Percentiles rank a stretch among this genome's conserved stretches.
Conservation (phyloP, 2,888 invertebrate genomes). For the Sarcophaga carnaria region DNA sequence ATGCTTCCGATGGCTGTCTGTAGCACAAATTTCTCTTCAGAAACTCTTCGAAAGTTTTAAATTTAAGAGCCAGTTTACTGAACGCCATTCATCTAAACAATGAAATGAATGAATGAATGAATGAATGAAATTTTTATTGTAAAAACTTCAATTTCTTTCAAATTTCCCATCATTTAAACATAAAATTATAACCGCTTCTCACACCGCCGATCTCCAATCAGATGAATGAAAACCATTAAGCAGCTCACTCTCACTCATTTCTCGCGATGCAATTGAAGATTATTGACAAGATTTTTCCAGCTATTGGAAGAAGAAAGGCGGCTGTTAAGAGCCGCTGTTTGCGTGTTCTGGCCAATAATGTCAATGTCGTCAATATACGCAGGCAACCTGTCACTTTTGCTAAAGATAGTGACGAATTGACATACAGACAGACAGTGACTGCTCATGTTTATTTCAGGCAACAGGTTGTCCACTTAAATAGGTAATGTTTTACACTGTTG, state of each 20-base stretch:
- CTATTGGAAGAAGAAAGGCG: slow-evolving; percentile 34
- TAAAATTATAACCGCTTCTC: too few relatives aligned
- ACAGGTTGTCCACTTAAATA: not conserved
- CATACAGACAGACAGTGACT: slow-evolving; percentile 29
- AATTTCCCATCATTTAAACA: too few relatives aligned
- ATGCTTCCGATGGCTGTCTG: too few relatives aligned
- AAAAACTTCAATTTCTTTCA: too few relatives aligned
- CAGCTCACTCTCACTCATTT: slow-evolving; percentile 32
- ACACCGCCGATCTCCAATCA: too few relatives aligned
- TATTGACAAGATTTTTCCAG: slow-evolving; percentile 30
- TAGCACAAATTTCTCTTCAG: too few relatives aligned
- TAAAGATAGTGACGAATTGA: slow-evolving; percentile 37
- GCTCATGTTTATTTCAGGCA: slow-evolving; percentile 40
- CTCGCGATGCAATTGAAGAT: slow-evolving; percentile 36
- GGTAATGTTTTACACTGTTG: not conserved
- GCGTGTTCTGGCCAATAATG: slow-evolving; percentile 55
- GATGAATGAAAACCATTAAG: not conserved
- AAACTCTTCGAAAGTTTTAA: too few relatives aligned
- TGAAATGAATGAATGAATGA: too few relatives aligned
- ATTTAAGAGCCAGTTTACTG: too few relatives aligned
- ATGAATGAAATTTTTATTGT: too few relatives aligned
- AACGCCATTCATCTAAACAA: too few relatives aligned
- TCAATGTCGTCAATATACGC: slow-evolving; percentile 45
- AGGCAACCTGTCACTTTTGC: slow-evolving; percentile 57
- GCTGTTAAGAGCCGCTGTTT: slow-evolving; percentile 33